Base-by-base conservation (phyloP, 2,113 vertebrate species). In the Steatornis caripensis region DNA sequence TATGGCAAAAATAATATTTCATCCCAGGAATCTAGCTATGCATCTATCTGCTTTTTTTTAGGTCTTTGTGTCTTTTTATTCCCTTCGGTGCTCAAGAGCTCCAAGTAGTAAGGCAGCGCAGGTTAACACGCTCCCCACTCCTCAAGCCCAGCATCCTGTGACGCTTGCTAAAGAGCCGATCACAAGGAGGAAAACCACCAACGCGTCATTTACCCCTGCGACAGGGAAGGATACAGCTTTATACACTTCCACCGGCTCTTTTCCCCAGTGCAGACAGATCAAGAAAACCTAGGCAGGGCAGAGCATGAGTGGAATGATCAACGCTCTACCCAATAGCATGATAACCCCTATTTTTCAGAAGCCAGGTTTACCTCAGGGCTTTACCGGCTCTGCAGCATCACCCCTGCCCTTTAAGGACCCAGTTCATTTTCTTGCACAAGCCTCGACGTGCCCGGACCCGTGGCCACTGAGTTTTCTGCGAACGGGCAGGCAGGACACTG, bases 1-100 rank as follows among this genome's bases (percentile, higher is more conserved):
- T 91, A 57, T 55, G 61, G 91, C 94, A 97, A 93, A 91, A 85
- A 94, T 70, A 93, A 68, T 96, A 89, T 84, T 97, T 97, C 97
- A 97, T 94, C 58, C 80, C 6, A 10, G 79, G 83, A 93, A 82
- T 90, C 60, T 51, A 75, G 27, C 81, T 76, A 39, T 51, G 69
- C 84, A 76, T 87, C 75, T 55, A 64, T 70, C 90, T n/a, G 57
- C 82, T 94, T 97, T 90, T 91, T 76, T 71, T 88, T 24, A 43
- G 89, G 41, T 74, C 92, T 91, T 77, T 54, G 39, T 89, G 80
- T 71, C 84, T 89, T 82, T 78, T 92, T 58, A 49, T 65, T 91
- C 87, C 74, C 74, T 82, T 24, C 0, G 0, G 84, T 62, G 69
- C 66, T 81, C 72, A 87, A 37, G 5, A 5, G 53, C 69, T 76